Conservation (phyloP, 1,140 invertebrate genomes). For the Maniola jurtina region DNA sequence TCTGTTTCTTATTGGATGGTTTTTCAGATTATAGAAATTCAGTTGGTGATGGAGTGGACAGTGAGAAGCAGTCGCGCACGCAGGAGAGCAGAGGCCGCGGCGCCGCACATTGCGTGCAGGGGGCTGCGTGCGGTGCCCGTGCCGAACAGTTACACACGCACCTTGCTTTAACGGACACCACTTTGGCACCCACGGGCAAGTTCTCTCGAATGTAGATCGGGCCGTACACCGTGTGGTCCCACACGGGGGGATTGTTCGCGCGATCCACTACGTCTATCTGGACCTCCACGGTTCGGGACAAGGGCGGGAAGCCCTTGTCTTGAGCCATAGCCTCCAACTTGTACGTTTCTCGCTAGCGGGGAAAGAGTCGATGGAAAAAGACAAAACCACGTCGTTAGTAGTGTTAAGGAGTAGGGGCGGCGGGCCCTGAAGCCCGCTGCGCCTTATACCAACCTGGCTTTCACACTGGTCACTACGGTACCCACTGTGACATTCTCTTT, state of each 20-base stretch:
- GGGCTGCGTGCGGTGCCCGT: conserved; percentile 81
- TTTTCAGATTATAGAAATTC: neutral
- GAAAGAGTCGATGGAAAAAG: conserved; percentile 82
- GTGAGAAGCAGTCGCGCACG: conserved; percentile 27
- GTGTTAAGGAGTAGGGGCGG: conserved; percentile 76
- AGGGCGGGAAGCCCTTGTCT: conserved; percentile 96
- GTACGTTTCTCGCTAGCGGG: conserved; percentile 95
- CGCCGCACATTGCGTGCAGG: conserved; percentile 73
- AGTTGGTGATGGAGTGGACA: neutral
- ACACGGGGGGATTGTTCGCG: conserved; percentile 97
- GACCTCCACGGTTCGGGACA: conserved; percentile 96
- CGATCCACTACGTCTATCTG: conserved; percentile 98
- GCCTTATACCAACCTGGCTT: conserved; percentile 96
- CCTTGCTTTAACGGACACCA: conserved; percentile 98
- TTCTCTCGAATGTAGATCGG: conserved; percentile 98
- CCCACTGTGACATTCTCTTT: conserved; percentile 98
- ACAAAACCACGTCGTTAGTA: conserved; percentile 84
- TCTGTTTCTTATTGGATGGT: neutral
- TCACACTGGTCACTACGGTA: conserved; percentile 96
- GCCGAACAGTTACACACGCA: conserved; percentile 80
- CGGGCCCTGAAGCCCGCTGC: conserved; percentile 67
- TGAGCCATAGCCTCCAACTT: conserved; percentile 97
- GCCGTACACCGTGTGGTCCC: conserved; percentile 97
- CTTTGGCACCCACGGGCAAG: conserved; percentile 96
- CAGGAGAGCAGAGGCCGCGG: conserved; percentile 40